A percentile compares a stretch with the other conserved stretches of the same genome.
Evolutionary conservation across 1,140 invertebrate species (phyloP).

Genomic region (Paralvinella palmiformis): DNA sequence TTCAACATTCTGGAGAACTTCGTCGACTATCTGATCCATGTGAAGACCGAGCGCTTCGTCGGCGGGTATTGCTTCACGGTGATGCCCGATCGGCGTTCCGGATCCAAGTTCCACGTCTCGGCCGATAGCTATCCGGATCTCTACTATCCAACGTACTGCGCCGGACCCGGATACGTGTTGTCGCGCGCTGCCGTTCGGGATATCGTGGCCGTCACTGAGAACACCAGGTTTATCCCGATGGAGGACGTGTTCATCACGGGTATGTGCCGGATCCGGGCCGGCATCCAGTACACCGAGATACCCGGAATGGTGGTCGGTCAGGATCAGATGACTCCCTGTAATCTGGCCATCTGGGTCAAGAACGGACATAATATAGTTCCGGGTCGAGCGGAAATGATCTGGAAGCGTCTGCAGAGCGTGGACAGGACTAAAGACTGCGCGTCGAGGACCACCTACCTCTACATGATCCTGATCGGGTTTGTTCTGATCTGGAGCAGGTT

Average conservation of each 20-base stretch:
- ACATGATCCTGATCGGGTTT: too few relatives aligned
- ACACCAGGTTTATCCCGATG: slow-evolving; percentile 10
- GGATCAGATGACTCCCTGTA: slow-evolving; percentile 6
- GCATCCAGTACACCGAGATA: slow-evolving; percentile 15
- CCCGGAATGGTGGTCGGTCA: slow-evolving; percentile 4
- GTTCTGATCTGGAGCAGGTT: too few relatives aligned
- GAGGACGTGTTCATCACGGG: slow-evolving; percentile 16
- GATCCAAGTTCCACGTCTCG: slow-evolving; percentile 17
- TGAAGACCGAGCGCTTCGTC: slow-evolving; percentile 2
- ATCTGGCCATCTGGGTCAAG: slow-evolving; percentile 14
- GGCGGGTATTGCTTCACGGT: slow-evolving; percentile 19
- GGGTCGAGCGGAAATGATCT: not conserved
- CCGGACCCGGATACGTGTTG: slow-evolving; percentile 15
- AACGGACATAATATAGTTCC: slow-evolving; percentile 16
- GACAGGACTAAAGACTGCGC: too few relatives aligned
- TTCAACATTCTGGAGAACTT: slow-evolving; percentile 15
- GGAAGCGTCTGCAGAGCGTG: too few relatives aligned
- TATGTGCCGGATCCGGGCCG: slow-evolving; percentile 6
- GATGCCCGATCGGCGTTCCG: slow-evolving; percentile 7
- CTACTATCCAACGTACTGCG: slow-evolving; percentile 17
- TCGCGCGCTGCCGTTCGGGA: slow-evolving; percentile 5
- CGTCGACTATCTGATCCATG: slow-evolving; percentile 11
- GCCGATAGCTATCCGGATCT: slow-evolving; percentile 3
- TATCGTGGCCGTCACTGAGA: slow-evolving; percentile 1
- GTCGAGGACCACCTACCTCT: too few relatives aligned